Evolutionary conservation across 2,113 vertebrate species (phyloP), one percentile per base, ranked within the genome.

Genomic region (Falco punctatus): DNA sequence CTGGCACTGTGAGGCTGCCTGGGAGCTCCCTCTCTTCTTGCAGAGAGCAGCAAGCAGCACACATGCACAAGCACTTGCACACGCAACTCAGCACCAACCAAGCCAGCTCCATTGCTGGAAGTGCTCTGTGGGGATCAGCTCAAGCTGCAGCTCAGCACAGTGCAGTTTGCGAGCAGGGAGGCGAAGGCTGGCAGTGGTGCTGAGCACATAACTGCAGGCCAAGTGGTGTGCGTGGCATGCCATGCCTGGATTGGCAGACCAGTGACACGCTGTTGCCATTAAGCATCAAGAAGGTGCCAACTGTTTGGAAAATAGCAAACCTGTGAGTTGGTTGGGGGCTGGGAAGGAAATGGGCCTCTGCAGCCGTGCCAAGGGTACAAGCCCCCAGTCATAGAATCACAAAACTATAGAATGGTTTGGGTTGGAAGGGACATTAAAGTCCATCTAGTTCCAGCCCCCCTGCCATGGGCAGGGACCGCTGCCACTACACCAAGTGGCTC

Each of bases 121-220:
- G 35, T 24, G 40, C n/a, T 62, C 67, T 2, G 2, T 13, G 46
- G 40, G 40, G n/a, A n/a, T 52, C 18, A 38, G 30, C 80, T 14
- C 16, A 30, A 42, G 46, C 33, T 1, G 0, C 3, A 10, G 35
- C 51, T 6, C 8, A 3, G 61, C 13, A 6, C 0, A 5, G 10
- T 7, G 62, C 30, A 32, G 30, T 33, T 62, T 55, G 62, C 13
- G 61, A 86, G 61, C 38, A 13, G 48, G 24, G 24, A 54, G 13
- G 28, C 16, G 26, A 61, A 40, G 44, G 14, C 44, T 22, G 33
- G 52, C 26, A 20, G 40, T 18, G 38, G 38, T 27, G 24, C 5
- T 0, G 9, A 59, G 33, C 13, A 49, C 6, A 2, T 28, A 24
- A 5, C 2, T 27, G 17, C 15, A 4, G 20, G 28, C 20, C 62